Evolutionary conservation across 2,888 invertebrate species (phyloP), one percentile per base, ranked within the genome.

Genomic region (Busseola fusca): DNA sequence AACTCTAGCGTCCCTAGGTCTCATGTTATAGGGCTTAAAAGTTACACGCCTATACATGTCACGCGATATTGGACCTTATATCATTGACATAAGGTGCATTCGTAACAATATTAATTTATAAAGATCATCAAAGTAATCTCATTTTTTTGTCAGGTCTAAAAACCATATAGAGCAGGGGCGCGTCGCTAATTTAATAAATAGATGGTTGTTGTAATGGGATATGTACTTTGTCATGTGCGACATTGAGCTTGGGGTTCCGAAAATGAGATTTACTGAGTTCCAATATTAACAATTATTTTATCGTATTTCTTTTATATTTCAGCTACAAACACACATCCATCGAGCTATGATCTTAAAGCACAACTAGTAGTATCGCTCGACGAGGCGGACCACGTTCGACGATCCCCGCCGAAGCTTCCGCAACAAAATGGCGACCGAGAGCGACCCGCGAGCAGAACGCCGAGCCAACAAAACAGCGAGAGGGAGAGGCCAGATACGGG

Each of bases 281-380:
- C 9, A 21, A 48, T 48, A 9, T 48, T 21, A 0, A 48, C 3
- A 48, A 48, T 7, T 42, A 69, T 30, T 63, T n/a, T 10, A 18
- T 16, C 3, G 30, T 69, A 52, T 9, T 52, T 4, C n/a, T 54
- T 58, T 7, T 1, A 34, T 12, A 56, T 76, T 76, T 59, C 89
- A 88, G 89, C 82, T 58, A 78, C 88, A 58, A 88, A 82, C 64
- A 69, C 87, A 66, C 90, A 91, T 59, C 85, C 89, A 57, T 50
- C 84, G 59, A 91, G 85, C 75, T 91, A 93, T 90, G 94, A 95
- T 25, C 76, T 93, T 14, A 95, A 95, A 87, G 92, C 94, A 37
- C 95, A 95, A 77, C 89, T 96, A 37, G 87, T 96, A 1, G 96
- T 95, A 3, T 90, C 94, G 0, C 87, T 96, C 1, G 95, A 95